A percentile compares a stretch with the other conserved stretches of the same genome.
These are phyloP conservation scores for Dusona sp. DNA, from an alignment of 2,888 invertebrate genomes.

Conservation along the genomic window DNA sequence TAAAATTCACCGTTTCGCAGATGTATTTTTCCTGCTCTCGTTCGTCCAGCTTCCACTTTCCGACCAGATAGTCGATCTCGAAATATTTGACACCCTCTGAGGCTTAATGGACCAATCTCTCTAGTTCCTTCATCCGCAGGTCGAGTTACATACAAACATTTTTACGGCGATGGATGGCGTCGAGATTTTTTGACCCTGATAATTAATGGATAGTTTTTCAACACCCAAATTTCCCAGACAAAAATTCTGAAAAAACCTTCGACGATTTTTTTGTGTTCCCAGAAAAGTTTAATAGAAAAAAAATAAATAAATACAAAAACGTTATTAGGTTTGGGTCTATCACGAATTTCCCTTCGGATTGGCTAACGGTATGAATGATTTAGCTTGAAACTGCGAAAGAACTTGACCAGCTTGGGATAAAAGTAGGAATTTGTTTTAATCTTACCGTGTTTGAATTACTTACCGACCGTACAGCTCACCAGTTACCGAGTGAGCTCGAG, in stretches of 20 bases:
- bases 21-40: not conserved
- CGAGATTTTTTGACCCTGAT: not conserved
- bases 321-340: too few relatives aligned
- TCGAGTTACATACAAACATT: not conserved
- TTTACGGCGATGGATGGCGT: not conserved
- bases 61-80: not conserved
- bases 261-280: not conserved
- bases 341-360: not conserved
- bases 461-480: not conserved
- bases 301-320: not conserved
- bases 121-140: not conserved
- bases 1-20: not conserved
- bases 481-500: not conserved
- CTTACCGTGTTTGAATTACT: not conserved
- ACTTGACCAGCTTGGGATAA: not conserved
- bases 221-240: not conserved
- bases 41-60: not conserved
- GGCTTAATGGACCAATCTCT: conserved; percentile 9
- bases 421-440: not conserved
- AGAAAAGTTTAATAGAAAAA: not conserved
- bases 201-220: not conserved
- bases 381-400: not conserved
- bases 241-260: not conserved
- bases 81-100: conserved; percentile 8
- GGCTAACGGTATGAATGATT: not conserved